A percentile compares a stretch with the other conserved stretches of the same genome.
phyloP scores from a whole-genome alignment of 2,888 invertebrate genomes.

The Agriopis aurantiaria region DNA sequence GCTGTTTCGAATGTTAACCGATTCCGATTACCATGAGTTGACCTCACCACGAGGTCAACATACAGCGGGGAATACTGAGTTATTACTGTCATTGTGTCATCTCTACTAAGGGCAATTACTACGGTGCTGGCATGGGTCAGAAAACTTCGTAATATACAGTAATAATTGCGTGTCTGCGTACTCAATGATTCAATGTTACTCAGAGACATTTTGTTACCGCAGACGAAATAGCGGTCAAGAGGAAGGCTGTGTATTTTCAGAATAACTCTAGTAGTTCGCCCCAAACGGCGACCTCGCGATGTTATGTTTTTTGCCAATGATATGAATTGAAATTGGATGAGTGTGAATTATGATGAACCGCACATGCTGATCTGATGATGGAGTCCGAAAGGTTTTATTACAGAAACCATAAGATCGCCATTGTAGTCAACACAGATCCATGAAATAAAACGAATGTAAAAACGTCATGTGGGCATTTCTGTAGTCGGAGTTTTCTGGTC shows the following conservation, averaged over 20 bases:
- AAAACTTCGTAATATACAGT: conserved; percentile 5
- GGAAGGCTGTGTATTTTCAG: not conserved
- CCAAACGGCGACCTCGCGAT: no score
- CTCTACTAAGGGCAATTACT: conserved; percentile 13
- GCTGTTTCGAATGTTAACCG: no score
- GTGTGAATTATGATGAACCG: no score
- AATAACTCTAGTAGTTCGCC: not conserved
- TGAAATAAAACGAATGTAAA: no score
- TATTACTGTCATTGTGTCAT: conserved; percentile 11
- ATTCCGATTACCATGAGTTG: conserved; percentile 3
- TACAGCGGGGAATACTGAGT: not conserved
- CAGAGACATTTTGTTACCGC: not conserved
- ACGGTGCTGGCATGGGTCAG: conserved; percentile 5
- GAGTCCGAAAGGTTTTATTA: no score
- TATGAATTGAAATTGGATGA: no score
- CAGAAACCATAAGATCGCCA: no score
- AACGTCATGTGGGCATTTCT: no score
- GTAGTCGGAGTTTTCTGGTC: no score
- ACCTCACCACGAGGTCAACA: conserved; percentile 7
- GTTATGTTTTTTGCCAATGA: no score
- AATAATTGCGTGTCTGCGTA: not conserved
- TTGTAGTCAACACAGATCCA: no score
- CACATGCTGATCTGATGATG: no score
- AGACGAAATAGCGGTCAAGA: not conserved
- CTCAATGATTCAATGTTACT: not conserved